phyloP scores from a whole-genome alignment of 2,113 vertebrate genomes.

The Bubo scandiacus region DNA sequence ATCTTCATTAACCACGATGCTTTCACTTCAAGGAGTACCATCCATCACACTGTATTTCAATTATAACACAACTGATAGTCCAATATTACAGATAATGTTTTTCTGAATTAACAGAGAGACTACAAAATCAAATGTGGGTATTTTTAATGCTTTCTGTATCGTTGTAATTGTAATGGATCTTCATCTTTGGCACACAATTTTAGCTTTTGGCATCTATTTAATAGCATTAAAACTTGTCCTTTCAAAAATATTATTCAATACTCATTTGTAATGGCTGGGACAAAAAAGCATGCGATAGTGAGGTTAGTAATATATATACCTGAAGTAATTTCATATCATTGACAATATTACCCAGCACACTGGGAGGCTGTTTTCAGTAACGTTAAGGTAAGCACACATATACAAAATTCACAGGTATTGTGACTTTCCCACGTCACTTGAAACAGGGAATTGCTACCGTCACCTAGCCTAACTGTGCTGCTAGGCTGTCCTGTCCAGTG shows the following conservation, averaged over 20 bases:
- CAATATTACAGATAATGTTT: background rate
- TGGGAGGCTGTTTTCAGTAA: background rate
- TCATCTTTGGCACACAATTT: background rate
- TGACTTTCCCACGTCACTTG: background rate
- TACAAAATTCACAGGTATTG: background rate
- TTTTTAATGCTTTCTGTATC: background rate
- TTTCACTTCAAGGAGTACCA: background rate
- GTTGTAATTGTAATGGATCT: background rate
- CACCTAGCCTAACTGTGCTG: background rate
- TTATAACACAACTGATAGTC: background rate
- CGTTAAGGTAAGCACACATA: background rate
- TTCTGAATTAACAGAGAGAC: background rate
- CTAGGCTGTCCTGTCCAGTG: background rate
- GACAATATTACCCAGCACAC: background rate
- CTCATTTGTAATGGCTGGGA: background rate
- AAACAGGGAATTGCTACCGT: fast-evolving
- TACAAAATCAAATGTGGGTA: background rate
- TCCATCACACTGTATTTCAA: background rate
- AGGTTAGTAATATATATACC: background rate
- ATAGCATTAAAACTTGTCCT: background rate
- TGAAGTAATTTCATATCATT: background rate
- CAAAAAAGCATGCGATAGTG: background rate
- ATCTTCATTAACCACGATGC: background rate
- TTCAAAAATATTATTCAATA: background rate
- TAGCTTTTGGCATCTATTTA: background rate